A percentile compares a stretch with the other conserved stretches of the same genome.
Conservation (phyloP, 37 sponge, comb jelly and placozoan species). For the Ephydatia muelleri region DNA sequence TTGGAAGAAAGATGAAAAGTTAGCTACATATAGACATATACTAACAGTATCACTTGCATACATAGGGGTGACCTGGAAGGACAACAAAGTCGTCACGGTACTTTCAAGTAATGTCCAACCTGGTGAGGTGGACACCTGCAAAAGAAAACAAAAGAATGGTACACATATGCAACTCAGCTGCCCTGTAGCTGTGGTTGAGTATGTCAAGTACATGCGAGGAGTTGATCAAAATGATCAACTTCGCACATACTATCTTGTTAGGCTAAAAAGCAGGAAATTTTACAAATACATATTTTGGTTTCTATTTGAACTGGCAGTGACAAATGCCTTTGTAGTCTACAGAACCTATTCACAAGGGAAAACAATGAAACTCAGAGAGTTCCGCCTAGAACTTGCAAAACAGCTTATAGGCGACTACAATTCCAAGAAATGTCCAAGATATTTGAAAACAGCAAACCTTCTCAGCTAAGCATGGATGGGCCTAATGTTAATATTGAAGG, state of each 20-base stretch:
- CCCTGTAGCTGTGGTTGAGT: neutral
- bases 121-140: neutral
- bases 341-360: no score
- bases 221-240: constrained; percentile 42
- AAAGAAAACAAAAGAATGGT: constrained; percentile 31
- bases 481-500: no score
- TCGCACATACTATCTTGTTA: constrained; percentile 14
- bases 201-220: constrained; percentile 41
- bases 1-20: neutral
- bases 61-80: constrained; percentile 40
- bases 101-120: constrained; percentile 17
- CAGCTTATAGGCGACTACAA: constrained; percentile 25
- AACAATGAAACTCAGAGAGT: neutral
- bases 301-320: no score
- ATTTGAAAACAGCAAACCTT: no score
- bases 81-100: constrained; percentile 17
- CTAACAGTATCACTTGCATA: neutral
- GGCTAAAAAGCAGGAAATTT: constrained; percentile 36
- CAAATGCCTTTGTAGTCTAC: constrained; percentile 26
- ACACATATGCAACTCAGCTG: constrained; percentile 14
- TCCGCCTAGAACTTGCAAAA: constrained; percentile 13
- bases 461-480: no score
- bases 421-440: neutral
- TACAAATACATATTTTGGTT: constrained; percentile 40
- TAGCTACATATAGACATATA: neutral